A percentile compares a stretch with the other conserved stretches of the same genome.
phyloP scores from a whole-genome alignment of 1,140 invertebrate species.

The Bombus pyrosoma region DNA sequence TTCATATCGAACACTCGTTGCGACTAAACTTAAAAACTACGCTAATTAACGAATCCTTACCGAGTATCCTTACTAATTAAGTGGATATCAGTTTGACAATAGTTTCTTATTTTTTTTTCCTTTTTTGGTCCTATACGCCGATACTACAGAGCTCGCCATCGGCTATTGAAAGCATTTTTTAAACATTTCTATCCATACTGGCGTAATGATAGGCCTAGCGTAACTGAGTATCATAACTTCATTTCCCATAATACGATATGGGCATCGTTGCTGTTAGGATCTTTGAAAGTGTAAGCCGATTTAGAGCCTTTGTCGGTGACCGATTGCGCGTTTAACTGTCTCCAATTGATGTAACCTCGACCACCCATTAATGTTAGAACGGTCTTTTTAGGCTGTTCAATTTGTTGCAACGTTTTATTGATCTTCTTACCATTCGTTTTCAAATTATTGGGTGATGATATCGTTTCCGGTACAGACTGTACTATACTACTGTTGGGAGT shows the following conservation, averaged over 20 bases:
- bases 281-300: slow-evolving; percentile 77
- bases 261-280: slow-evolving; percentile 89
- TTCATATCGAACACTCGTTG: slow-evolving; percentile 15
- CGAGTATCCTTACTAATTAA: slow-evolving; percentile 34
- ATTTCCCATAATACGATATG: slow-evolving; percentile 95
- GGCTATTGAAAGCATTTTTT: slow-evolving; percentile 33
- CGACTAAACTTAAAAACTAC: slow-evolving; percentile 32
- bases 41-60: slow-evolving; percentile 39
- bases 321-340: slow-evolving; percentile 82
- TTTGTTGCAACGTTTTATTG: slow-evolving; percentile 75
- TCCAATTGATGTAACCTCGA: slow-evolving; percentile 92
- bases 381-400: slow-evolving; percentile 86
- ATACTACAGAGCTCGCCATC: slow-evolving; percentile 11
- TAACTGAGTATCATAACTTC: slow-evolving; percentile 87
- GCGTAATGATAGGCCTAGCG: slow-evolving; percentile 36
- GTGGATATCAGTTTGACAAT: slow-evolving; percentile 44
- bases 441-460: slow-evolving; percentile 52
- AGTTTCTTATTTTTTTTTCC: neutral
- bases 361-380: slow-evolving; percentile 94
- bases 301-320: slow-evolving; percentile 76
- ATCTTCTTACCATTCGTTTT: slow-evolving; percentile 73
- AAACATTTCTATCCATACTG: slow-evolving; percentile 38
- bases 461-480: slow-evolving; percentile 43
- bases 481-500: slow-evolving; percentile 58
- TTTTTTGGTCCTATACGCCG: slow-evolving; percentile 60